Conservation (phyloP, 2,113 vertebrate species). For the Scopus umbretta region DNA sequence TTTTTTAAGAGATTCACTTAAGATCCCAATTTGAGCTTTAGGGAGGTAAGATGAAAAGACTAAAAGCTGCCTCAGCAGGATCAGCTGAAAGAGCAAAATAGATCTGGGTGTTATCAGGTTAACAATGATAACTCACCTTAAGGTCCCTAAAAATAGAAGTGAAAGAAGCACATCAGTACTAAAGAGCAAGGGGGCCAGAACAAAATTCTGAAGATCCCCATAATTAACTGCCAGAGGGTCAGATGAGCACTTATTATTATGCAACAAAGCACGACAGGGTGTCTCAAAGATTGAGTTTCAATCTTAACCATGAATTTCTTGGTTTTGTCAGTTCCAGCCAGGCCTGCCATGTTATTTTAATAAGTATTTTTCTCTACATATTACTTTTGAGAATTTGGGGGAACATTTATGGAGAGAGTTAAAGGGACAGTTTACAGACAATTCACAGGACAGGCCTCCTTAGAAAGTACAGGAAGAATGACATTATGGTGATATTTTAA, state of each 20-base stretch:
- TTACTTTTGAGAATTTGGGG: background rate
- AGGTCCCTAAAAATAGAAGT: conserved; percentile 45
- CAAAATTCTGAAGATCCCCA: conserved; percentile 29
- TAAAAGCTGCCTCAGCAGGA: background rate
- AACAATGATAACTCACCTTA: conserved; percentile 36
- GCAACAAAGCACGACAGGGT: conserved; percentile 4
- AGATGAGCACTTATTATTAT: conserved; percentile 46
- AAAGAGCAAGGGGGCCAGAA: conserved; percentile 11
- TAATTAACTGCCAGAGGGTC: conserved; percentile 44
- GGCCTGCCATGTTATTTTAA: background rate
- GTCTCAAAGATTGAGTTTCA: conserved; percentile 32
- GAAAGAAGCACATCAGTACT: background rate
- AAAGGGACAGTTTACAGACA: background rate
- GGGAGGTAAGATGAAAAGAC: conserved; percentile 7
- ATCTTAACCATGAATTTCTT: conserved; percentile 3
- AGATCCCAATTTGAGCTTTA: conserved; percentile 15
- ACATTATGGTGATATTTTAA: background rate
- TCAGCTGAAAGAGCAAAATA: conserved; percentile 43
- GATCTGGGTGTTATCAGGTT: conserved; percentile 47
- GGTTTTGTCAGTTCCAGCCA: background rate
- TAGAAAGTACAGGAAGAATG: background rate
- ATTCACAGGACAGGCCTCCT: background rate
- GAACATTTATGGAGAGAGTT: background rate
- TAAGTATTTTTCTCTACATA: background rate
- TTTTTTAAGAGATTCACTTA: background rate